Conservation (phyloP, 2,797 vertebrate species). For the Sparus aurata region DNA sequence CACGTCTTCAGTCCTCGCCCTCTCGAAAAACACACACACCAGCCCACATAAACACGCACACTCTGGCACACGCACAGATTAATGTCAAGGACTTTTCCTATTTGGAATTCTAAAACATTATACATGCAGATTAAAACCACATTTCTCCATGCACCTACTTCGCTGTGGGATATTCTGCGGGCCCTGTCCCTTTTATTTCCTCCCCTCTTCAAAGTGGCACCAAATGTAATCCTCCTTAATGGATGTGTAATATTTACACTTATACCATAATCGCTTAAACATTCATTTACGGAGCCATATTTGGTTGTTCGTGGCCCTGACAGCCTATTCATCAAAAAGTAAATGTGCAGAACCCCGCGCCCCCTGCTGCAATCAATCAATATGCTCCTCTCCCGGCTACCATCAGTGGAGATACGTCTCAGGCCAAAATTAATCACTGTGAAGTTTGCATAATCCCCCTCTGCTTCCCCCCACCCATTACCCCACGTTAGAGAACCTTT, state of each 20-base stretch:
- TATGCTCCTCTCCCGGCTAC: slow-evolving; percentile 77
- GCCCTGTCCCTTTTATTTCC: slow-evolving; percentile 61
- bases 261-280: slow-evolving; percentile 86
- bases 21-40: slow-evolving; percentile 60
- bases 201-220: slow-evolving; percentile 71
- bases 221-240: slow-evolving; percentile 86
- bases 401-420: slow-evolving; percentile 80
- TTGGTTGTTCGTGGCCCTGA: slow-evolving; percentile 85
- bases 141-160: slow-evolving; percentile 66
- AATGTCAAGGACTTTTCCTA: slow-evolving; percentile 83
- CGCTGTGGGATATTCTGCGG: slow-evolving; percentile 59
- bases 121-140: slow-evolving; percentile 78
- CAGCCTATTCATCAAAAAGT: slow-evolving; percentile 89
- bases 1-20: slow-evolving; percentile 62
- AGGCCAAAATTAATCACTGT: slow-evolving; percentile 85
- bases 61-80: slow-evolving; percentile 70
- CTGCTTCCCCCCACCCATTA: slow-evolving; percentile 66
- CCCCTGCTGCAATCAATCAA: slow-evolving; percentile 88
- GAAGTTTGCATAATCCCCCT: slow-evolving; percentile 86
- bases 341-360: slow-evolving; percentile 83
- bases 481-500: slow-evolving; percentile 78
- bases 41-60: slow-evolving; percentile 62
- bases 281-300: slow-evolving; percentile 84
- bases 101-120: slow-evolving; percentile 80
- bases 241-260: slow-evolving; percentile 89